phyloP scores from a whole-genome alignment of 2,113 vertebrate genomes.

The Cottus gobio region DNA sequence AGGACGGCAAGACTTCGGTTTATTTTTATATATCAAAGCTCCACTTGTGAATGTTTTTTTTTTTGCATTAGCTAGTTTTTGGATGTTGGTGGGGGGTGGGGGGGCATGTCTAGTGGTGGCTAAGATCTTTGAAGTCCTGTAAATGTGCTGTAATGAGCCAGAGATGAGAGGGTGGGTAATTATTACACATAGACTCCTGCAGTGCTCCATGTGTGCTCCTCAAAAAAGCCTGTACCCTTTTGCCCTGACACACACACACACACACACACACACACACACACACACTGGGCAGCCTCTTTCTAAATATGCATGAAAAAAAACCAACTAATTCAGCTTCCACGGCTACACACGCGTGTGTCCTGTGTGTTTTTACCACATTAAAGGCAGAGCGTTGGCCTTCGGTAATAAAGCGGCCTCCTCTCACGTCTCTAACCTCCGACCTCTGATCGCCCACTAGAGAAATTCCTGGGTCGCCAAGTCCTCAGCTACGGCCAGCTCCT shows the following conservation, averaged over 20 bases:
- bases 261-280: constrained; percentile 13
- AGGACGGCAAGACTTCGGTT: neutral
- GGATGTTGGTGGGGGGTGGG: neutral
- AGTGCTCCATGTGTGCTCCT: constrained; percentile 35
- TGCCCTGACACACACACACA: neutral
- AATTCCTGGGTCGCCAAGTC: constrained; percentile 87
- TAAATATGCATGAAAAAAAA: constrained; percentile 4
- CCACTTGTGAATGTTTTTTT: constrained; percentile 24
- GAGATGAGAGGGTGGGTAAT: constrained; percentile 68
- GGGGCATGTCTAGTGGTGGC: constrained; percentile 23
- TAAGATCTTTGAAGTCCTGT: constrained; percentile 74
- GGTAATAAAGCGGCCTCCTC: constrained; percentile 27
- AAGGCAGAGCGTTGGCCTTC: neutral
- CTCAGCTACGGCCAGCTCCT: constrained; percentile 90
- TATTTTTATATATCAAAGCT: constrained; percentile 18
- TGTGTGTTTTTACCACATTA: neutral
- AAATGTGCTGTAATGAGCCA: constrained; percentile 73
- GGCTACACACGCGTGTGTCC: neutral
- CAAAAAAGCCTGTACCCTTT: constrained; percentile 30
- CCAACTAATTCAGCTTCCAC: constrained; percentile 8
- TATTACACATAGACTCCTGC: constrained; percentile 62
- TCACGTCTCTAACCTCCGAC: constrained; percentile 32
- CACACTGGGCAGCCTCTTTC: constrained; percentile 9
- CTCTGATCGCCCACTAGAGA: constrained; percentile 77
- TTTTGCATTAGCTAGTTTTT: constrained; percentile 11